A percentile compares a stretch with the other conserved stretches of the same genome.
These are phyloP conservation scores for Drosophila mauritiana DNA, from an alignment of 1,140 invertebrate genomes.

Conservation along the genomic window DNA sequence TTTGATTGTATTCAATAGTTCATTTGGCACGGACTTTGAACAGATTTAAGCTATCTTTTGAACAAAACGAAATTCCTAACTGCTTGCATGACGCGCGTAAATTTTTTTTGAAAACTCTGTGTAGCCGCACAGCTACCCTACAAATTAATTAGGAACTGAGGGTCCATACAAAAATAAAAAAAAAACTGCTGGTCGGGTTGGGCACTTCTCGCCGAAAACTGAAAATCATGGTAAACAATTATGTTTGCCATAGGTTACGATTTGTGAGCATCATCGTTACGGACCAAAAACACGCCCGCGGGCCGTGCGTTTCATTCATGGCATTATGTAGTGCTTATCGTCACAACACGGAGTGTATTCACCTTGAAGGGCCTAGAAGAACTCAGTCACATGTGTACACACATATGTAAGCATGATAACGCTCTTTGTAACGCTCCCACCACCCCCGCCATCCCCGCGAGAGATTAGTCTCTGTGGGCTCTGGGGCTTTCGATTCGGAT, in stretches of 20 bases:
- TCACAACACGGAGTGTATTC: constrained; percentile 19
- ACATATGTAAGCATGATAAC: constrained; percentile 34
- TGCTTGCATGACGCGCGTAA: constrained; percentile 15
- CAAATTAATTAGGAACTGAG: constrained; percentile 15
- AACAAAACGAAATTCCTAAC: constrained; percentile 21
- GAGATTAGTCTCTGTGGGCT: constrained; percentile 31
- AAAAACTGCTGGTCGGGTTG: constrained; percentile 11
- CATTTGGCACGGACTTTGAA: constrained; percentile 19
- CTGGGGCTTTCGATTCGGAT: neutral
- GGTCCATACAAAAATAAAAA: neutral
- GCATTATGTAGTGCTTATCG: constrained; percentile 12
- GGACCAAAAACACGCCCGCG: neutral
- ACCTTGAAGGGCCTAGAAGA: constrained; percentile 19
- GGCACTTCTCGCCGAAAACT: neutral
- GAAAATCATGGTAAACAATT: constrained; percentile 9
- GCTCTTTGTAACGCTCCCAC: constrained; percentile 21
- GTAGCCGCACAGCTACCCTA: neutral
- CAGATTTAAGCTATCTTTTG: neutral
- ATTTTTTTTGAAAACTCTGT: neutral
- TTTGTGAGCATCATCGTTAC: constrained; percentile 32
- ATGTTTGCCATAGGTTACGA: constrained; percentile 7
- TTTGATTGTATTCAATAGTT: neutral
- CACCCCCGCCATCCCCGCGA: constrained; percentile 4
- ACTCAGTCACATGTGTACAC: constrained; percentile 15
- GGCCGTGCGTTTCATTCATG: constrained; percentile 29